phyloP scores from a whole-genome alignment of 2,888 invertebrate genomes.

The Noctua fimbriata region DNA sequence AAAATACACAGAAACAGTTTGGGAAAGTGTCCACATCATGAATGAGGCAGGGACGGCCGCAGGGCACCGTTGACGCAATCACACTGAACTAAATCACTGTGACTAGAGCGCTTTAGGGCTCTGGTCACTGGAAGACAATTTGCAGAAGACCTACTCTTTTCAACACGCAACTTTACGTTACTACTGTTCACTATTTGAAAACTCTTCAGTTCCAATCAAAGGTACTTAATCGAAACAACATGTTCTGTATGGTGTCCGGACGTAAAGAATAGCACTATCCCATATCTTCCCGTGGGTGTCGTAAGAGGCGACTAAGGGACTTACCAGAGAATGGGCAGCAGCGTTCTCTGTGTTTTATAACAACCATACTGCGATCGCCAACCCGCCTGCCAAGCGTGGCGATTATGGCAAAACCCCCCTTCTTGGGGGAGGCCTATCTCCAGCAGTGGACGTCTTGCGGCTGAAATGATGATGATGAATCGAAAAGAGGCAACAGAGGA shows the following conservation, averaged over 20 bases:
- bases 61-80: slow-evolving; percentile 66
- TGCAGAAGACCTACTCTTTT: slow-evolving; percentile 14
- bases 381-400: too few species aligned
- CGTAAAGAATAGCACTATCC: too few species aligned
- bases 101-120: slow-evolving; percentile 53
- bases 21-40: slow-evolving; percentile 40
- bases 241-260: too few species aligned
- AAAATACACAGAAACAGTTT: slow-evolving; percentile 55
- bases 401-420: too few species aligned
- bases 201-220: not conserved
- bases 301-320: too few species aligned
- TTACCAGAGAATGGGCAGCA: too few species aligned
- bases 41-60: slow-evolving; percentile 52
- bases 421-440: too few species aligned
- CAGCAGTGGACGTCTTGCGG: too few species aligned
- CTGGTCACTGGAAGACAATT: not conserved
- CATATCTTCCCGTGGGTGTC: too few species aligned
- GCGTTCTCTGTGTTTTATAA: too few species aligned
- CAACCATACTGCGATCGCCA: too few species aligned
- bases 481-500: not conserved
- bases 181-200: not conserved
- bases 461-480: too few species aligned
- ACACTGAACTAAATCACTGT: slow-evolving; percentile 63
- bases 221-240: not conserved
- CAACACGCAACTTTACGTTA: not conserved